These are phyloP conservation scores for Axis porcinus DNA, from an alignment of 2,113 vertebrate species.

Conservation along the genomic window DNA sequence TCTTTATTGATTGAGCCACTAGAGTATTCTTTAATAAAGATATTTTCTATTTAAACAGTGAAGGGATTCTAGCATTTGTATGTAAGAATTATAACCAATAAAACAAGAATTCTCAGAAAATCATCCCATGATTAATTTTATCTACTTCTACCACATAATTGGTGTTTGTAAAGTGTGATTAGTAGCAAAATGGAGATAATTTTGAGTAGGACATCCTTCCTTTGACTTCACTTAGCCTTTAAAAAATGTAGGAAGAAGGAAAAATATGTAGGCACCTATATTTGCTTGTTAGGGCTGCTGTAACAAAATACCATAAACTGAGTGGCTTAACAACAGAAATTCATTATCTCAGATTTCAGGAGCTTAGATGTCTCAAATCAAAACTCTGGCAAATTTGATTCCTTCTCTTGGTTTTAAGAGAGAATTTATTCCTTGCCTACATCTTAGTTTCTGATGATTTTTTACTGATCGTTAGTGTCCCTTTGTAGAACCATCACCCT, in stretches of 20 bases:
- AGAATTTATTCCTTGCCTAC: background rate
- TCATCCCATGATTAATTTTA: background rate
- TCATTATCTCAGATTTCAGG: background rate
- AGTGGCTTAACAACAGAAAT: background rate
- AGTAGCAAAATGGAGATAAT: background rate
- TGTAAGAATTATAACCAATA: background rate
- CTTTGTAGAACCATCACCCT: background rate
- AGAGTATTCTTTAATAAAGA: background rate
- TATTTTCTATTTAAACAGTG: background rate
- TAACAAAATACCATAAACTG: background rate
- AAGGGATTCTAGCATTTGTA: background rate
- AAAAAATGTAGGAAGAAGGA: background rate
- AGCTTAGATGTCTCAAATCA: background rate
- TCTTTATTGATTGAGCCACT: background rate
- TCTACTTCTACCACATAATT: background rate
- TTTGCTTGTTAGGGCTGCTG: background rate
- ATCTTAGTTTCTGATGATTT: background rate
- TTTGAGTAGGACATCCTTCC: background rate
- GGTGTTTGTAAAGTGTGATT: background rate
- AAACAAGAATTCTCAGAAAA: background rate
- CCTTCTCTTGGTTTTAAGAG: background rate
- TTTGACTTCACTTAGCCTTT: background rate
- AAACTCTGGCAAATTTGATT: background rate
- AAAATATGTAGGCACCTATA: background rate
- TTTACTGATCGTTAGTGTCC: accelerated